Base-by-base conservation (phyloP, 2,888 invertebrate species). In the Pollenia amentaria region DNA sequence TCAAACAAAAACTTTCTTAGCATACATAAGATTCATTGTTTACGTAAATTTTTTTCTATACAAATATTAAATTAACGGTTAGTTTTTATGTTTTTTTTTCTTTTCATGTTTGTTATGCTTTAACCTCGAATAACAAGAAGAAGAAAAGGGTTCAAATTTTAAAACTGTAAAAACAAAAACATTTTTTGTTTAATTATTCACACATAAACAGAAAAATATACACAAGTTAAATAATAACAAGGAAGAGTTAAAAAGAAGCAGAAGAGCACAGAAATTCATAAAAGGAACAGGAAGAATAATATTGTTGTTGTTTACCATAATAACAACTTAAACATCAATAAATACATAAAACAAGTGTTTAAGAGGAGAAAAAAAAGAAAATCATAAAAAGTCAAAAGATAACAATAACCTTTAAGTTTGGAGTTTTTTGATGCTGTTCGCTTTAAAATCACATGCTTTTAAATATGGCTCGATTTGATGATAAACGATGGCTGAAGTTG, bases 401-500 rank as follows among this genome's bases (percentile, higher is more conserved):
- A 55, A 76, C 42, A 80, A 40, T 76, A 76, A 84, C 83, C 67
- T 72, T 82, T 42, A 44, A 73, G 46, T 73, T 77, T 85, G 65
- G 62, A 40, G n/a, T 80, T 38, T 51, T 51, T 88, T 88, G 87
- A 88, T 87, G 88, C 85, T 87, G 85, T 87, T 84, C 57, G 80
- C 55, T 60, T 81, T 84, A 48, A 65, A 84, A 77, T 85, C 72
- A 64, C 73, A 88, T 79, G 77, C 70, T 29, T 78, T 88, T 85
- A 84, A 84, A 87, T 77, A 92, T 92, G 92, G 90, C 90, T 83
- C 90, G 89, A 88, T 91, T 90, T 91, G 92, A 90, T 91, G 92
- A 92, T 91, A 89, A 91, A 90, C 91, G 90, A 88, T 90, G 90
- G 91, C 87, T 90, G 84, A 91, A 90, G 84, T 88, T 91, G 82